Evolutionary conservation across 2,888 invertebrate genomes (phyloP).

Genomic region (Deroplatys truncata): DNA sequence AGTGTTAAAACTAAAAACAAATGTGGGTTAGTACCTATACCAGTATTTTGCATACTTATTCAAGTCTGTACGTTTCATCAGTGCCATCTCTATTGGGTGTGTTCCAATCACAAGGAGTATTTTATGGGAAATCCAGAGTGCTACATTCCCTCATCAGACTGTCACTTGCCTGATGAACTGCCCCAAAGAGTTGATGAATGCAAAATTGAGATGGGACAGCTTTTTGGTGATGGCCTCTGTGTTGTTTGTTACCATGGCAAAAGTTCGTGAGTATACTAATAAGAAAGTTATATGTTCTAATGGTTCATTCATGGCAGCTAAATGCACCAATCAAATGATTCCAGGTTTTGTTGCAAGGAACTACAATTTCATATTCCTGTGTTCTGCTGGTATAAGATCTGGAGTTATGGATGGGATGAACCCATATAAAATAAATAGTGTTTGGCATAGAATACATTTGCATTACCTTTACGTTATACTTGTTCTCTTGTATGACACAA

Average conservation of each 20-base stretch:
- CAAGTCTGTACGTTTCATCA: not conserved
- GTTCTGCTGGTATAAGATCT: too few relatives aligned
- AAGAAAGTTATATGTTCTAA: too few relatives aligned
- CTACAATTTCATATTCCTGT: too few relatives aligned
- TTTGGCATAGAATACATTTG: too few relatives aligned
- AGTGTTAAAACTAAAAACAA: not conserved
- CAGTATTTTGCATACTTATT: not conserved
- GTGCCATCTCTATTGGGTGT: not conserved
- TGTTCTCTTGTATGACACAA: too few relatives aligned
- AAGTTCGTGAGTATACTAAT: not conserved
- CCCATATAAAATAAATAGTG: too few relatives aligned
- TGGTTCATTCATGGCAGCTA: too few relatives aligned
- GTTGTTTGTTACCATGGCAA: not conserved
- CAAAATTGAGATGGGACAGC: not conserved
- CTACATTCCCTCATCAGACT: not conserved
- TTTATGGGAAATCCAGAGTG: not conserved
- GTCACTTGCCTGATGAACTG: not conserved
- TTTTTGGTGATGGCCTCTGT: not conserved
- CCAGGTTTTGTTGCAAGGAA: too few relatives aligned
- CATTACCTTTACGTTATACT: too few relatives aligned
- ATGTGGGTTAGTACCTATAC: too few relatives aligned
- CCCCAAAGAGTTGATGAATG: not conserved
- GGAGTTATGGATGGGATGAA: too few relatives aligned
- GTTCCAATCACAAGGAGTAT: not conserved
- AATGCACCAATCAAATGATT: too few relatives aligned